Conservation (phyloP, 2,797 vertebrate species). For the Enteromius viviparus region DNA sequence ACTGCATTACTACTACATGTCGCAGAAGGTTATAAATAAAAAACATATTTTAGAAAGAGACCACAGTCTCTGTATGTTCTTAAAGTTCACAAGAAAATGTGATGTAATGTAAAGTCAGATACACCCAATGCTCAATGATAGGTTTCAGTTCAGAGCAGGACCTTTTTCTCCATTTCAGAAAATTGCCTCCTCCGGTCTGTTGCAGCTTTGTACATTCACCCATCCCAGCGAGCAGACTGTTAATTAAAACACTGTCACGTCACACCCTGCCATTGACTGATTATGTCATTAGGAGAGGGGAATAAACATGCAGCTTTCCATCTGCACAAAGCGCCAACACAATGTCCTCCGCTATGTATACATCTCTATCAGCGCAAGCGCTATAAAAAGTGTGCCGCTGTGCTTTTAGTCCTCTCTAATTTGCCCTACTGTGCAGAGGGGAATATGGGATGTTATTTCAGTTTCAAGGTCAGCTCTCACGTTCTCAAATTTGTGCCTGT, state of each 20-base stretch:
- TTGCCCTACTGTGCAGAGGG: conserved; percentile 44
- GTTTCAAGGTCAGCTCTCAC: conserved; percentile 54
- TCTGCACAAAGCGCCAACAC: conserved; percentile 56
- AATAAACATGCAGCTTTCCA: conserved; percentile 56
- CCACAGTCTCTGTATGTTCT: neutral
- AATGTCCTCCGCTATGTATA: conserved; percentile 56
- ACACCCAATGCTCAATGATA: conserved; percentile 24
- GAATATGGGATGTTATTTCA: conserved; percentile 53
- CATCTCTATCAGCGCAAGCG: conserved; percentile 47
- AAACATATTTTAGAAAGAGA: neutral
- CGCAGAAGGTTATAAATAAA: neutral
- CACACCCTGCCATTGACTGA: conserved; percentile 58
- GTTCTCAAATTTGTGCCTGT: conserved; percentile 45
- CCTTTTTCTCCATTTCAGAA: conserved; percentile 46
- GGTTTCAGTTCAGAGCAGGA: conserved; percentile 23
- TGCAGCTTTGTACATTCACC: conserved; percentile 45
- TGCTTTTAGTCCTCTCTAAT: conserved; percentile 49
- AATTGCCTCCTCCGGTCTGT: conserved; percentile 34
- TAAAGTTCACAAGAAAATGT: conserved; percentile 9
- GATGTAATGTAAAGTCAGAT: conserved; percentile 5
- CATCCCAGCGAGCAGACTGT: conserved; percentile 56
- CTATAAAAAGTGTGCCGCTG: conserved; percentile 44
- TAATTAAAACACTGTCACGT: conserved; percentile 65
- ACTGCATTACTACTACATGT: neutral
- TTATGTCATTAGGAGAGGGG: conserved; percentile 59